Base-by-base conservation (phyloP, 1,140 invertebrate genomes). In the Thereuonema tuberculata region DNA sequence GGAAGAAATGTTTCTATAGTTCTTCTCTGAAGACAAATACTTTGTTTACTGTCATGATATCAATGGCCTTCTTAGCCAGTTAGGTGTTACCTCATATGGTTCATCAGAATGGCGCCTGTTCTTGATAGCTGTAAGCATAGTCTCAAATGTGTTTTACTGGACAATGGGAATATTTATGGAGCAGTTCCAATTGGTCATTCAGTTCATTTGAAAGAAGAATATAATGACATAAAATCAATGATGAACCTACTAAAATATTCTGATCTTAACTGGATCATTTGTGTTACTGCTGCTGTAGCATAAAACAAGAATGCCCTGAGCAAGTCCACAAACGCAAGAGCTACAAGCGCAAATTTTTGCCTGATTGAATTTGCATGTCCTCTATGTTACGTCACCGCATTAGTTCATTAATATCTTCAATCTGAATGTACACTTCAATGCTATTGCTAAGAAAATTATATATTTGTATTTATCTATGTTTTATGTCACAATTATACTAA, bases 31-130 rank as follows among this genome's bases (percentile, higher is more conserved):
- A 27, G 54, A 56, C 5, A 28, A 56, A 31, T 9, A 27, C 12
- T 56, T 56, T 17, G 54, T 56, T 27, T 56, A 56, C 21, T 56
- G 54, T 21, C 15, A 27, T 28, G 55, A 61, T 29, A 20, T 61
- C 49, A 2, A 58, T 24, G 56, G 46, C 20, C 57, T 61, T 61
- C 46, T 60, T 47, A 24, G 2, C 24, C 48, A 61, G 50, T 20
- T 61, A 24, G 58, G 57, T 5, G 21, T 57, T 48, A 21, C 37
- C 15, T 29, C 49, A 29, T 61, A 60, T 49, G n/a, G 28, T 59
- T 26, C 60, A 57, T 23, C 21, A 48, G 57, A 61, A 23, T 61
- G 46, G 55, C 28, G 21, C 5, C 5, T 56, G 29, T 56, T 21
- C 29, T 56, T 9, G 54, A 56, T 24, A 29, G 54, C 25, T 28